Conservation (phyloP, 2,797 vertebrate species). For the Acanthiza pusilla region DNA sequence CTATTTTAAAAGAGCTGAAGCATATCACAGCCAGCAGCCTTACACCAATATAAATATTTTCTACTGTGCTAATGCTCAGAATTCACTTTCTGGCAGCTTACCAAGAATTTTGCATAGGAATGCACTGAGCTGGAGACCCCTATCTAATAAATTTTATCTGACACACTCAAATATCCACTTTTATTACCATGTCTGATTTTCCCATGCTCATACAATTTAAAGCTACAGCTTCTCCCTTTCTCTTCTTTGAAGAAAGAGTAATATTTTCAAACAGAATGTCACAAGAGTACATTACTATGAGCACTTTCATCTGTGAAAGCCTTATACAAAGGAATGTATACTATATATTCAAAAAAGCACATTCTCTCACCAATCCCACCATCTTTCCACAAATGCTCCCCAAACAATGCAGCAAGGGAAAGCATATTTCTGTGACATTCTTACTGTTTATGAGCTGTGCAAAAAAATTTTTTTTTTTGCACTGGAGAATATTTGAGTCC, state of each 20-base stretch:
- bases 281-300: slow-evolving; percentile 26
- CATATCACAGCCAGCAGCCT: slow-evolving; percentile 34
- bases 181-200: slow-evolving; percentile 61
- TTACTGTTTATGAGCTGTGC: neutral
- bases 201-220: slow-evolving; percentile 41
- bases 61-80: slow-evolving; percentile 54
- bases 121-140: slow-evolving; percentile 57
- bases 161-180: slow-evolving; percentile 54
- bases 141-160: slow-evolving; percentile 70
- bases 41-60: slow-evolving; percentile 65
- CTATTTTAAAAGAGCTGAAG: slow-evolving; percentile 65
- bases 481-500: neutral
- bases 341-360: neutral
- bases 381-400: neutral
- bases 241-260: slow-evolving; percentile 44
- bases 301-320: slow-evolving; percentile 43
- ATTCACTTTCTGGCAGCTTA: slow-evolving; percentile 56
- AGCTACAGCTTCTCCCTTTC: slow-evolving; percentile 51
- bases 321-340: slow-evolving; percentile 15
- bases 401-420: neutral
- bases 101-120: slow-evolving; percentile 68
- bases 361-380: neutral
- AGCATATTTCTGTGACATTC: neutral
- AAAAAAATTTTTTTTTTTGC: neutral
- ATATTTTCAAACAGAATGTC: slow-evolving; percentile 53